Evolutionary conservation across 2,888 invertebrate genomes (phyloP).

Genomic region (Drosophila austrosaltans): DNA sequence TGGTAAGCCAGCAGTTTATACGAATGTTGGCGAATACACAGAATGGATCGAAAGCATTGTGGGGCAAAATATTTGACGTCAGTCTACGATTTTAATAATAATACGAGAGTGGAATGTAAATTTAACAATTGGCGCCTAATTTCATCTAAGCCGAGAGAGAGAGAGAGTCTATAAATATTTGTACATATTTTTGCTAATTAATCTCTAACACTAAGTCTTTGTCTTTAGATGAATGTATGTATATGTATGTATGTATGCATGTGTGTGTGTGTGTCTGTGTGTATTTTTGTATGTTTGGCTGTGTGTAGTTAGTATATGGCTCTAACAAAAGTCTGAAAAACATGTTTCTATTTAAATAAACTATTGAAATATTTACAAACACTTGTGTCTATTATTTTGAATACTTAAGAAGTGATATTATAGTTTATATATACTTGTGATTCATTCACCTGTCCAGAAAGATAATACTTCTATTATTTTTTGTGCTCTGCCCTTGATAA

Average conservation of each 20-base stretch:
- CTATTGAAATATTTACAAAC: constrained; percentile 73
- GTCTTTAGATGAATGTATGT: constrained; percentile 21
- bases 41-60: constrained; percentile 86
- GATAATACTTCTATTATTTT: too few relatives aligned
- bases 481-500: too few relatives aligned
- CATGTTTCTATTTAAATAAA: constrained; percentile 75
- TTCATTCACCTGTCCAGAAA: constrained; percentile 3
- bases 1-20: constrained; percentile 89
- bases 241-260: background rate
- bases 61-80: constrained; percentile 45
- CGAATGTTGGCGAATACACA: constrained; percentile 86
- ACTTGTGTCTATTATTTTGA: constrained; percentile 18
- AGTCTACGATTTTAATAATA: constrained; percentile 32
- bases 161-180: constrained; percentile 60
- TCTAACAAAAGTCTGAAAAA: constrained; percentile 77
- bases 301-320: constrained; percentile 10
- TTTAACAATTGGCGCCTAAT: constrained; percentile 45
- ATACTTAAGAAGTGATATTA: background rate
- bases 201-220: constrained; percentile 57
- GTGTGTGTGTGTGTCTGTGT: constrained; percentile 27
- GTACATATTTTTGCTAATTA: constrained; percentile 75
- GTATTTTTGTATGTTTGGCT: constrained; percentile 31
- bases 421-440: constrained; percentile 3
- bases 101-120: background rate
- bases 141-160: background rate